A percentile compares a stretch with the other conserved stretches of the same genome.
These are phyloP conservation scores for Dermolepida albohirtum DNA, from an alignment of 2,888 invertebrate genomes.

Conservation along the genomic window DNA sequence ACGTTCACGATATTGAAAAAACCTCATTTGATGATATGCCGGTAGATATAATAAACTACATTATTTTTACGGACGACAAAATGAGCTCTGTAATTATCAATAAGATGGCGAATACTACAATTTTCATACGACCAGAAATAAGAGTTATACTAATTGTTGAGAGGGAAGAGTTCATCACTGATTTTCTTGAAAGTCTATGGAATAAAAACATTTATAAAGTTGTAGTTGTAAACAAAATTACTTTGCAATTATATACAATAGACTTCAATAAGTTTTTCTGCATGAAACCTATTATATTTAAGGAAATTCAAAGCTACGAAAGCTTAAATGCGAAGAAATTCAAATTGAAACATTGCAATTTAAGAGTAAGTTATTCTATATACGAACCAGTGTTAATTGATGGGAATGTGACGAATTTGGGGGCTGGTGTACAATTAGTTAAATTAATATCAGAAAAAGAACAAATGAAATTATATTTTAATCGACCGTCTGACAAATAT, in stretches of 20 bases:
- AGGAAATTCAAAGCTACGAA: background rate
- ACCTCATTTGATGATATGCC: conserved; percentile 2
- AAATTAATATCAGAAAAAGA: conserved; percentile 35
- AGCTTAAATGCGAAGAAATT: background rate
- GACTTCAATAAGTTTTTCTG: conserved; percentile 26
- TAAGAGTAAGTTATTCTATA: conserved; percentile 17
- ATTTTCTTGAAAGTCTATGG: conserved; percentile 22
- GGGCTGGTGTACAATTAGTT: conserved; percentile 12
- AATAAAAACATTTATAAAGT: conserved; percentile 24
- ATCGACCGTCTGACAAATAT: conserved; percentile 30
- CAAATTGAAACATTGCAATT: conserved; percentile 30
- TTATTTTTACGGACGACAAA: conserved; percentile 6
- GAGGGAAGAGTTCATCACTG: background rate
- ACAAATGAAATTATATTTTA: conserved; percentile 21
- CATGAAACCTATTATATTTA: conserved; percentile 11
- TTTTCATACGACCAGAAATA: background rate
- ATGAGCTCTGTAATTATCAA: background rate
- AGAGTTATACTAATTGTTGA: conserved; percentile 17
- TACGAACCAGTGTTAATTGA: conserved; percentile 33
- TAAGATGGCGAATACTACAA: background rate
- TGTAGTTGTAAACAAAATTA: background rate
- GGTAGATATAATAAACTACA: conserved; percentile 11
- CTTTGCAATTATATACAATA: conserved; percentile 12
- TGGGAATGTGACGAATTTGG: conserved; percentile 31
- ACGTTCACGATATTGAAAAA: conserved; percentile 7